These are phyloP conservation scores for Tenthredo amoena DNA, from an alignment of 2,888 invertebrate genomes.

Conservation along the genomic window DNA sequence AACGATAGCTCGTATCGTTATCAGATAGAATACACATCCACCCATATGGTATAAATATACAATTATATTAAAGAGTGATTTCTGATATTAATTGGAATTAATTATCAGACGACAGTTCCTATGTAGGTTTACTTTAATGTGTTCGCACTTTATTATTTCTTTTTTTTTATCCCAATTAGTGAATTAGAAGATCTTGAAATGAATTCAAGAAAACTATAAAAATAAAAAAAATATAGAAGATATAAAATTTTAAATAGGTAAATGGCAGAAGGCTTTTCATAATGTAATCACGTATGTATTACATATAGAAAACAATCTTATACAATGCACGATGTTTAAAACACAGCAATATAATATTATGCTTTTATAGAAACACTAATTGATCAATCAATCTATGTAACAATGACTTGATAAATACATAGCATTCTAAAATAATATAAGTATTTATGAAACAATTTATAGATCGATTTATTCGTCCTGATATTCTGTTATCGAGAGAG, in stretches of 20 bases:
- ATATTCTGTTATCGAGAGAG: not conserved
- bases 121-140: slow-evolving; percentile 38
- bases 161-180: not conserved
- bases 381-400: not conserved
- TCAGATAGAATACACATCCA: not conserved
- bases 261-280: not conserved
- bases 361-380: slow-evolving; percentile 3
- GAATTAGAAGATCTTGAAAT: slow-evolving; percentile 1
- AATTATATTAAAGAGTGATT: slow-evolving; percentile 27
- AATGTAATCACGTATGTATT: not conserved
- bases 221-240: not conserved
- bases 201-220: not conserved
- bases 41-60: not conserved
- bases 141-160: not conserved
- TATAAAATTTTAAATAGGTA: not conserved
- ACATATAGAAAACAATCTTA: not conserved
- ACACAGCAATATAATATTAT: slow-evolving; percentile 17
- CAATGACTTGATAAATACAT: slow-evolving; percentile 47
- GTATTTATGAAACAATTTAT: slow-evolving; percentile 19
- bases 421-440: slow-evolving; percentile 40
- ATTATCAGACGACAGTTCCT: slow-evolving; percentile 46
- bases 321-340: slow-evolving; percentile 25
- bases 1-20: slow-evolving; percentile 8
- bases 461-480: not conserved
- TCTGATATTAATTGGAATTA: slow-evolving; percentile 34